Conservation (phyloP, 2,113 vertebrate species). For the Paracyprichromis sp. region DNA sequence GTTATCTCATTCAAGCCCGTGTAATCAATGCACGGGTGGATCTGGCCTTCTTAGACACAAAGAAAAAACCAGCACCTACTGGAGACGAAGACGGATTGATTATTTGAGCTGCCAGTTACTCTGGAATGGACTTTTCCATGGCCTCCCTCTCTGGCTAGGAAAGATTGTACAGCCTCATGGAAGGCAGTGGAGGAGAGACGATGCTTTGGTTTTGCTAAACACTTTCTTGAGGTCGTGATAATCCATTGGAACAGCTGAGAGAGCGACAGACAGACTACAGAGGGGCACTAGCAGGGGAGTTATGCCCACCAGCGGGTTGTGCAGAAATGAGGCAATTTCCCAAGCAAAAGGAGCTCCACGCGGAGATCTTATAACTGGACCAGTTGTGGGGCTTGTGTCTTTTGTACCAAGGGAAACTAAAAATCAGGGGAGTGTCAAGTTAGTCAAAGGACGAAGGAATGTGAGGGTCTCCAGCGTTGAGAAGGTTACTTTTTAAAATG, state of each 20-base stretch:
- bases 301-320: background rate
- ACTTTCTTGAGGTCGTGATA: background rate
- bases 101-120: background rate
- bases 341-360: background rate
- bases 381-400: background rate
- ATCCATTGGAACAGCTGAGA: background rate
- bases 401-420: background rate
- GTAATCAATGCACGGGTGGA: background rate
- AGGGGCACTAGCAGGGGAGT: background rate
- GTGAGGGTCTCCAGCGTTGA: background rate
- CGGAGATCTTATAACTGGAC: background rate
- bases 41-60: background rate
- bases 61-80: background rate
- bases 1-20: fast-evolving
- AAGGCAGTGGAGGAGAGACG: background rate
- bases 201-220: background rate
- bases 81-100: fast-evolving
- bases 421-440: background rate
- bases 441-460: background rate
- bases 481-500: background rate
- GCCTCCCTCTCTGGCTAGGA: background rate
- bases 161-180: background rate
- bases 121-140: background rate
- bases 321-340: background rate
- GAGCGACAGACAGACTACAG: background rate